Conservation (phyloP, 2,113 vertebrate species). For the Arothron firmamentum region DNA sequence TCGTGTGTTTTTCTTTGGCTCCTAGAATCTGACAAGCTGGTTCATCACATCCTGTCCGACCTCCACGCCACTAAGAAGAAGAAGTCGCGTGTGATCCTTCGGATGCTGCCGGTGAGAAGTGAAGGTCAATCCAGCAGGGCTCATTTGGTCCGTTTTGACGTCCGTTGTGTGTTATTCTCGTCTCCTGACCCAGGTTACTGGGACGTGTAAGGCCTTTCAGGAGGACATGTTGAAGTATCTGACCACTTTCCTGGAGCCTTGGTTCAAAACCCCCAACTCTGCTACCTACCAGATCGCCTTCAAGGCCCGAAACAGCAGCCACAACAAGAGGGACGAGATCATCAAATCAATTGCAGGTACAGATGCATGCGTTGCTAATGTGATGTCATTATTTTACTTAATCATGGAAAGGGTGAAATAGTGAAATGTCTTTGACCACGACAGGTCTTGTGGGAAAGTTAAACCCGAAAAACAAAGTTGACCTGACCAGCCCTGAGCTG, state of each 20-base stretch:
- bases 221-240: constrained; percentile 93
- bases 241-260: constrained; percentile 85
- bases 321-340: constrained; percentile 88
- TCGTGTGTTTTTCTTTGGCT: not conserved
- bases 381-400: not conserved
- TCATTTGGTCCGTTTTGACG: too few species aligned
- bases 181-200: constrained; percentile 65
- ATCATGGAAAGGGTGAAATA: not conserved
- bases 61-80: constrained; percentile 88
- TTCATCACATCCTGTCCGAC: constrained; percentile 90
- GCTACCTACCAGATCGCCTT: constrained; percentile 91
- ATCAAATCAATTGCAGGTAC: constrained; percentile 92
- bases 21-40: constrained; percentile 86
- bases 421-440: not conserved
- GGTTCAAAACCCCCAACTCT: constrained; percentile 88
- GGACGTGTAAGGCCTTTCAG: constrained; percentile 89
- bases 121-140: not conserved
- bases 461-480: constrained; percentile 92
- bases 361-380: not conserved
- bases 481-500: constrained; percentile 88
- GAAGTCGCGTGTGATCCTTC: constrained; percentile 87
- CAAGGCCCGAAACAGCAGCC: constrained; percentile 92
- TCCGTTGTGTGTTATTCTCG: not conserved
- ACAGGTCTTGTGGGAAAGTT: constrained; percentile 85
- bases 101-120: constrained; percentile 86